These are phyloP conservation scores for Dasysyrphus tricinctus DNA, from an alignment of 2,888 invertebrate species.

Conservation along the genomic window DNA sequence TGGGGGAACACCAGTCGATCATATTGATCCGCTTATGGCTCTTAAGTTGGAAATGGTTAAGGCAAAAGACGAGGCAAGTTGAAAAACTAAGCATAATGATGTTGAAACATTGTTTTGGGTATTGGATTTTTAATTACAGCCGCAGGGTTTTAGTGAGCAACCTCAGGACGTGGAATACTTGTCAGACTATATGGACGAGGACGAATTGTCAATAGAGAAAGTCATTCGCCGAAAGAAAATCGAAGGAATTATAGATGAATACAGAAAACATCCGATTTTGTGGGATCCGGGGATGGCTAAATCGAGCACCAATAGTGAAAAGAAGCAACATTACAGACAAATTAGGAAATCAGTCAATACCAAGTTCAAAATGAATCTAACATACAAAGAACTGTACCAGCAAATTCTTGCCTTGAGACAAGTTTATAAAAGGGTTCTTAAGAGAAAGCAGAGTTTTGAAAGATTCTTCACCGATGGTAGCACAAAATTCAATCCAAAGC, in stretches of 20 bases:
- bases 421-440: conserved; percentile 23
- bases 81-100: background rate
- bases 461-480: conserved; percentile 16
- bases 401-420: background rate
- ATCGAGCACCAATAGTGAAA: background rate
- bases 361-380: conserved; percentile 41
- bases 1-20: background rate
- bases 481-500: conserved; percentile 21
- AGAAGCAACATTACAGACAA: conserved; percentile 36
- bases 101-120: background rate
- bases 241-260: conserved; percentile 56
- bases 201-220: conserved; percentile 55
- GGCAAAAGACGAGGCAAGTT: conserved; percentile 41
- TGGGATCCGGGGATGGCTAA: conserved; percentile 32
- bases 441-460: conserved; percentile 27
- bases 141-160: conserved; percentile 11
- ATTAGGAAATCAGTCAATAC: conserved; percentile 44
- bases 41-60: conserved; percentile 31
- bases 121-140: background rate
- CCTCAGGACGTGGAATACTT: conserved; percentile 24
- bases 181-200: conserved; percentile 53
- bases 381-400: conserved; percentile 16
- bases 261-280: conserved; percentile 49
- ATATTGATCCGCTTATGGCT: conserved; percentile 29
- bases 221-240: conserved; percentile 35